Conservation (phyloP, 2,888 invertebrate species). For the Tipula vernalis region DNA sequence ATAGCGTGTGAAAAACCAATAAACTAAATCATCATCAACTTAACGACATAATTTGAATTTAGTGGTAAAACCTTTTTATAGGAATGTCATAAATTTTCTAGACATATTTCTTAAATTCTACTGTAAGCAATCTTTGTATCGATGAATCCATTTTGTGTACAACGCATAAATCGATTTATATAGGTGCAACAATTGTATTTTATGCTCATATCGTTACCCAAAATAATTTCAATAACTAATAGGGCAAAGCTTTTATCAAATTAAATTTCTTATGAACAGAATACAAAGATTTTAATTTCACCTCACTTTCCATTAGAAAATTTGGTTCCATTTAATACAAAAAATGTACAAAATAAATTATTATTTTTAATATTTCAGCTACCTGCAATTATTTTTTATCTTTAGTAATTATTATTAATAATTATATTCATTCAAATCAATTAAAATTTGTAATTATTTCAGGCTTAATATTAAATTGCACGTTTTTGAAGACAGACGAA, state of each 20-base stretch:
- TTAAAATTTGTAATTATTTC: not conserved
- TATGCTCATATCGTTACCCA: not conserved
- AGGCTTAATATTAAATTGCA: not conserved
- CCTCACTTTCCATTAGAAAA: not conserved
- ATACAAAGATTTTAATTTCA: too few species aligned
- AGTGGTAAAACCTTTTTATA: not conserved
- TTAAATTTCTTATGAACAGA: too few species aligned
- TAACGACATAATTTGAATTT: not conserved
- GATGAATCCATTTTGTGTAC: not conserved
- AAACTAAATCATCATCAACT: not conserved
- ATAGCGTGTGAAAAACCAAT: not conserved
- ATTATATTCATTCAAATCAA: not conserved
- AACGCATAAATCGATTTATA: not conserved
- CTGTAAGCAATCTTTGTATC: not conserved
- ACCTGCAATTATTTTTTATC: not conserved
- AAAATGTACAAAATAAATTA: not conserved
- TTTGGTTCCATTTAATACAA: not conserved
- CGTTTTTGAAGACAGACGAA: not conserved
- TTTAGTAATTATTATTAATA: not conserved
- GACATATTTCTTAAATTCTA: not conserved
- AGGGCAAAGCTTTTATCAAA: not conserved
- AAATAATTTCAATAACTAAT: not conserved
- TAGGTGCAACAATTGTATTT: not conserved
- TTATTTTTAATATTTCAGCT: not conserved
- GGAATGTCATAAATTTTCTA: not conserved